Evolutionary conservation across 2,113 vertebrate species (phyloP).

Genomic region (Catharus bicknelli): DNA sequence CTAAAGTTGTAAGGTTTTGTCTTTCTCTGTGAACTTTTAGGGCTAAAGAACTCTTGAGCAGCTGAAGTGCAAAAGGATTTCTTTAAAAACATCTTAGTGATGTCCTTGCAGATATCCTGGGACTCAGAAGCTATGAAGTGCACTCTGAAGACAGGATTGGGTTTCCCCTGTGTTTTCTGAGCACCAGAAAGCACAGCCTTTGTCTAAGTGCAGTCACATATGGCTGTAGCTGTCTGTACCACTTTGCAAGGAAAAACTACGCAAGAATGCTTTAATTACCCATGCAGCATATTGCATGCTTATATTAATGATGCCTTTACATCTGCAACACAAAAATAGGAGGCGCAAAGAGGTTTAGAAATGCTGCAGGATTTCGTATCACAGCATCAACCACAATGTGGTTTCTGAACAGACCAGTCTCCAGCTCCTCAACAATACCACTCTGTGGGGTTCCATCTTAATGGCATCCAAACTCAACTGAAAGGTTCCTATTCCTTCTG

Average conservation of each 20-base stretch:
- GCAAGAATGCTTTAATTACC: not conserved
- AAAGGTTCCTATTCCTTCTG: not conserved
- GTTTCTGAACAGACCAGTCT: not conserved
- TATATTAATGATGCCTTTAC: not conserved
- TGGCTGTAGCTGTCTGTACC: not conserved
- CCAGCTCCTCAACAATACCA: not conserved
- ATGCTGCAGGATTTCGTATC: not conserved
- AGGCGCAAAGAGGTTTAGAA: not conserved
- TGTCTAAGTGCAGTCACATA: not conserved
- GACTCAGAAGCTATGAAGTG: not conserved
- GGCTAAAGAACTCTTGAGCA: not conserved
- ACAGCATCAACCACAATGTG: not conserved
- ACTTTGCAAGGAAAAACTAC: not conserved
- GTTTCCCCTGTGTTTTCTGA: not conserved
- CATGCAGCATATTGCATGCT: not conserved
- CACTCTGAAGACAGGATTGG: not conserved
- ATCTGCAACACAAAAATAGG: not conserved
- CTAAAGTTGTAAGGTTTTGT: not conserved
- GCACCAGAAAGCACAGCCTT: not conserved
- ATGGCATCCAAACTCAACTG: not conserved
- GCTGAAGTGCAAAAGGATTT: not conserved
- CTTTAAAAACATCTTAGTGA: not conserved
- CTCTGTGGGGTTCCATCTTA: not conserved
- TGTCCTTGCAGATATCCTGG: not conserved
- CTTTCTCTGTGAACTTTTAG: not conserved